A percentile compares a stretch with the other conserved stretches of the same genome.
Evolutionary conservation across 2,113 vertebrate species (phyloP).

Genomic region (Anoura caudifer): DNA sequence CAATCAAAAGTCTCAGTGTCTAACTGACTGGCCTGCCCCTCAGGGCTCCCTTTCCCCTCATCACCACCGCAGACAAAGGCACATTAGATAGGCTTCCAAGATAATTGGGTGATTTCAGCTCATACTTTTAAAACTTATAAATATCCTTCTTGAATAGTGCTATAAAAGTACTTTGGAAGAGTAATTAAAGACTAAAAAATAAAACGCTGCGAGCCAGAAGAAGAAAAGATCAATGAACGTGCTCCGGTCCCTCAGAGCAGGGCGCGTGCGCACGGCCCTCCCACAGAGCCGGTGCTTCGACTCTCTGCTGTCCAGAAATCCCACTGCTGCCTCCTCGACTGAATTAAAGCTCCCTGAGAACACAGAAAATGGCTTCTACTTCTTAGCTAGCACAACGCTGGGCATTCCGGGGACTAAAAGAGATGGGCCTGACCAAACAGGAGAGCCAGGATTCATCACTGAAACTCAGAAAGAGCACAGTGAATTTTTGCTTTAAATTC

Average conservation of each 20-base stretch:
- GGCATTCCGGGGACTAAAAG: not conserved
- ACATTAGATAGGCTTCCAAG: conserved; percentile 16
- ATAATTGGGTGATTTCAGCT: conserved; percentile 29
- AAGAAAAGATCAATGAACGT: not conserved
- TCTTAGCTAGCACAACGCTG: not conserved
- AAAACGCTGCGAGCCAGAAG: not conserved
- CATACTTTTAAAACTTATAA: conserved; percentile 25
- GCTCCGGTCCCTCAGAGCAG: not conserved
- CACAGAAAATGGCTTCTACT: not conserved
- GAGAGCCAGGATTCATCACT: not conserved
- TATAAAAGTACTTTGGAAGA: conserved; percentile 20
- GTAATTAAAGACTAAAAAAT: conserved; percentile 50
- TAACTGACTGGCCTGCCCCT: not conserved
- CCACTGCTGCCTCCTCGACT: not conserved
- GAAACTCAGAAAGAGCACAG: not conserved
- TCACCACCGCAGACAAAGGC: not conserved
- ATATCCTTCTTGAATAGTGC: conserved; percentile 20
- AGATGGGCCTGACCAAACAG: not conserved
- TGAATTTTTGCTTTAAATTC: not conserved
- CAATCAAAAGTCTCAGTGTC: not conserved
- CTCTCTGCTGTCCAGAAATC: not conserved
- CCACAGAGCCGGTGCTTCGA: not conserved
- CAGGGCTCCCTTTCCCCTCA: not conserved
- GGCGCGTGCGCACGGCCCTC: not conserved
- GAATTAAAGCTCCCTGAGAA: not conserved